Evolutionary conservation across 2,797 vertebrate genomes (phyloP), one percentile per base, ranked within the genome.

Genomic region (Sardinella longiceps): DNA sequence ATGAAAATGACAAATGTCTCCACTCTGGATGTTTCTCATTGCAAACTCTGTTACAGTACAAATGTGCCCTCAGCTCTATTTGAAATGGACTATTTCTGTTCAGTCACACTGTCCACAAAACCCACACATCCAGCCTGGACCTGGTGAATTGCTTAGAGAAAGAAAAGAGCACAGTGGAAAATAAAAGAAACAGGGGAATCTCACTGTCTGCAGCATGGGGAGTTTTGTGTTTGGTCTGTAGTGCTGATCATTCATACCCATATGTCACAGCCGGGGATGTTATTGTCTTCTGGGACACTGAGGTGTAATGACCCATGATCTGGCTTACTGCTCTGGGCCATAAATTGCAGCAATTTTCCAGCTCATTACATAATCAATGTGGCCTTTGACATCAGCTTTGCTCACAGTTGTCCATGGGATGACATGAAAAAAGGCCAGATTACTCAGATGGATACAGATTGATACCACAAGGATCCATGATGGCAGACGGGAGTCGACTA

Each of bases 281-380:
- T 37, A 39, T 20, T 39, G 66, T 74, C 66, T 74, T 74, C 66
- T 18, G 66, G 66, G 66, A 15, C 66, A 74, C 80, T 81, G 58
- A 10, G 23, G 46, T 20, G n/a, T n/a, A 45, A 80, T 11, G 60
- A 30, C 5, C 6, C n/a, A 48, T 48, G 37, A 43, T 14, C 20
- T 80, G 51, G 46, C 63, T 53, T 10, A 46, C 70, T 23, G 30
- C 83, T 51, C 60, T 3, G 48, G 10, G 28, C 5, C 45, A 66
- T 12, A 43, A 28, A 50, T 37, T 70, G 82, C 60, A 23, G 82
- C 82, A 83, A 83, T 83, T 83, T 83, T 83, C 33, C 63, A 77
- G 45, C 70, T 51, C 82, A 77, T 83, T 83, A 51, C 82, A 83
- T 60, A 58, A 84, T 80, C 39, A 43, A 77, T 77, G 70, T 77